Evolutionary conservation across 2,113 vertebrate species (phyloP), one percentile per base, ranked within the genome.

Genomic region (Rattus rattus): DNA sequence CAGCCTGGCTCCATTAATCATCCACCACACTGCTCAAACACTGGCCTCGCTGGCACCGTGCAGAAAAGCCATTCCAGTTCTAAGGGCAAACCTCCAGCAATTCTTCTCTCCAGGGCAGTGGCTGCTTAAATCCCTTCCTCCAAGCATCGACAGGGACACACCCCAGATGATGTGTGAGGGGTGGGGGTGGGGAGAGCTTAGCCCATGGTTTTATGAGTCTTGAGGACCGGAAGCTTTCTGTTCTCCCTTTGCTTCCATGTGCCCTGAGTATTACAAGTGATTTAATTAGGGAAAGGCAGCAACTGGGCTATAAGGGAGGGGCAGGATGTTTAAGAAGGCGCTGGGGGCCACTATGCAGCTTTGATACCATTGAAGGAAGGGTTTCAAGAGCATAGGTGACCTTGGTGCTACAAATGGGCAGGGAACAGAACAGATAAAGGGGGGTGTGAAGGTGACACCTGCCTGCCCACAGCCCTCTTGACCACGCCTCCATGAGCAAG

Each of bases 1-100:
- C 36, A 63, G 86, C 88, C 69, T 67, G 0, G 52, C 0, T 96
- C 95, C 97, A 97, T 79, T 90, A 93, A 98, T 98, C 97, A 94
- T 85, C 95, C 95, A 89, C 92, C 86, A 94, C 73, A 54, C 87
- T 52, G 33, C 81, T 97, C 91, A 47, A 73, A 90, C 97, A 92
- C 30, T 59, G 90, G 92, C 90, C 49, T 92, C 63, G n/a, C 81
- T 77, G 76, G 59, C 19, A 67, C 72, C 85, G 72, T 95, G 56
- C 92, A 96, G 84, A 94, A 97, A 98, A 98, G 97, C 65, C 89
- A 93, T 33, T 43, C 24, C 24, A 20, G 56, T 69, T 92, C 95
- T 81, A 73, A 94, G 67, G 94, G 95, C 75, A 92, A 96, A 94
- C 95, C 87, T 86, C 86, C 84, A 97, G 75, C 69, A 88, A 97